phyloP scores from a whole-genome alignment of 2,113 vertebrate species.

The Pollachius pollachius region DNA sequence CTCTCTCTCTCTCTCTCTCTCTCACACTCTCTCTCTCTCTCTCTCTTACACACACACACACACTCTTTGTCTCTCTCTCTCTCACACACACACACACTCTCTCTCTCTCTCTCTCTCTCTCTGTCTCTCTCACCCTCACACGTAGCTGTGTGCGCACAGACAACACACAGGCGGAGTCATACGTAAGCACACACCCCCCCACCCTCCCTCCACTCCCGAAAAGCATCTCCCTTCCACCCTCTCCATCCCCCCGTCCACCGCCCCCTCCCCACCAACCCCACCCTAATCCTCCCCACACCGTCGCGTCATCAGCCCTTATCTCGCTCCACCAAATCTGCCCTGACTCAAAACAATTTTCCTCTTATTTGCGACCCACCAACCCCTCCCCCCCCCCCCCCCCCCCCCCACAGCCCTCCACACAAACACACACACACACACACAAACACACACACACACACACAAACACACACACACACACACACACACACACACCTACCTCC shows the following conservation, averaged over 20 bases:
- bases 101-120: constrained; percentile 34
- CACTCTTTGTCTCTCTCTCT: constrained; percentile 11
- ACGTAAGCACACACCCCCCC: constrained; percentile 10
- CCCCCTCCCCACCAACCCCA: not conserved
- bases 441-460: too few relatives aligned
- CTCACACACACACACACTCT: constrained; percentile 16
- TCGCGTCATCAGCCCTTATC: constrained; percentile 72
- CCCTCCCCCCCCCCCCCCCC: constrained; percentile 49
- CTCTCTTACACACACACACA: constrained; percentile 17
- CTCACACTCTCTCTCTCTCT: constrained; percentile 30
- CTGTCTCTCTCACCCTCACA: constrained; percentile 19
- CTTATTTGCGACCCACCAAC: constrained; percentile 57
- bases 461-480: too few relatives aligned
- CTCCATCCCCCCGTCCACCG: constrained; percentile 31
- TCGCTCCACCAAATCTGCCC: constrained; percentile 69
- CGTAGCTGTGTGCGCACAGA: not conserved
- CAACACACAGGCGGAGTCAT: constrained; percentile 2
- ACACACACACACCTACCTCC: too few relatives aligned
- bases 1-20: constrained; percentile 12
- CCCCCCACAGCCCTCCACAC: not conserved
- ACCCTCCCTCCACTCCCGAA: constrained; percentile 40
- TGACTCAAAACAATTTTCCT: constrained; percentile 74
- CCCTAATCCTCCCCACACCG: constrained; percentile 67
- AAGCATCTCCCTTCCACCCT: constrained; percentile 5
- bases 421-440: too few relatives aligned